Evolutionary conservation across 37 sponge, comb jelly and placozoan species (phyloP).

Genomic region (Agelas oroides): DNA sequence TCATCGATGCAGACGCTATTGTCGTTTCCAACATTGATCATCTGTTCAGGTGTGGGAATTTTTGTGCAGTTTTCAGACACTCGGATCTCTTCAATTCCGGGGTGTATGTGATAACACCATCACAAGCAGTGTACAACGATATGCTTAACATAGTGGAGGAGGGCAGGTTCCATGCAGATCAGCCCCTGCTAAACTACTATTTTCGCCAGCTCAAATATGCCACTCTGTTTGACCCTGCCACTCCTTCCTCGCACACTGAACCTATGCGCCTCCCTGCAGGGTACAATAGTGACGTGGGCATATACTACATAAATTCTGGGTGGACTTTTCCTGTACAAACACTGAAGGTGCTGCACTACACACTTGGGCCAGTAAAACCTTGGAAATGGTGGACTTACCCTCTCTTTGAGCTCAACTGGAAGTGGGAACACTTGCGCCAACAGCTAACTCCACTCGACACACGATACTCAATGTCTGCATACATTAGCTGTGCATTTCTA

Average conservation of each 20-base stretch:
- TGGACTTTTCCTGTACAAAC: not conserved
- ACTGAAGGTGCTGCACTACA: slow-evolving; percentile 28
- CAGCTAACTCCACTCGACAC: too few species aligned
- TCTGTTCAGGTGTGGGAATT: slow-evolving; percentile 44
- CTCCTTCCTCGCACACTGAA: not conserved
- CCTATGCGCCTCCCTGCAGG: slow-evolving; percentile 29
- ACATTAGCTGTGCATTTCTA: too few species aligned
- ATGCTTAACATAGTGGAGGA: too few species aligned
- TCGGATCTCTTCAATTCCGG: slow-evolving; percentile 51
- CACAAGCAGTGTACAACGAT: not conserved
- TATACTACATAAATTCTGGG: slow-evolving; percentile 2
- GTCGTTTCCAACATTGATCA: slow-evolving; percentile 25
- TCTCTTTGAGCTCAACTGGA: slow-evolving; percentile 33
- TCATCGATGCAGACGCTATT: slow-evolving; percentile 37
- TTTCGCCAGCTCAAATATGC: not conserved
- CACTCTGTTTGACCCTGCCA: slow-evolving; percentile 11
- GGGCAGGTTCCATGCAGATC: slow-evolving; percentile 3
- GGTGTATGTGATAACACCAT: slow-evolving; percentile 43
- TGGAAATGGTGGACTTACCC: slow-evolving; percentile 37
- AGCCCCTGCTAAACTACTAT: slow-evolving; percentile 30
- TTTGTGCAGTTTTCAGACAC: slow-evolving; percentile 41
- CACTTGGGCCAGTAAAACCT: slow-evolving; percentile 54
- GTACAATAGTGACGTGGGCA: slow-evolving; percentile 35
- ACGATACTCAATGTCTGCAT: too few species aligned
- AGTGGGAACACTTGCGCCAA: too few species aligned